phyloP scores from a whole-genome alignment of 2,113 vertebrate genomes.

The Eonycteris spelaea region DNA sequence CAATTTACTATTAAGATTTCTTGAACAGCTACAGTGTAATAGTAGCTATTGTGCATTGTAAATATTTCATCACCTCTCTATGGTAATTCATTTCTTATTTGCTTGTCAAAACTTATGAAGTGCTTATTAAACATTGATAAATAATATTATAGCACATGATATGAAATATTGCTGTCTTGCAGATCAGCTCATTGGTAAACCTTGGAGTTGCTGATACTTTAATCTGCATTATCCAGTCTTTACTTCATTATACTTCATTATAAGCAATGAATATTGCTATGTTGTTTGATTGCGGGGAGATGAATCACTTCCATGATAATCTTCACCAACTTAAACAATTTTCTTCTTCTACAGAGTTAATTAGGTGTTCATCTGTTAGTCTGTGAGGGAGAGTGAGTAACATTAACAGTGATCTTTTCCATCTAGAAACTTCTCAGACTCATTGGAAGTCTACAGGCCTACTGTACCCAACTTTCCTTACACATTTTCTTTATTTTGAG shows the following conservation, averaged over 20 bases:
- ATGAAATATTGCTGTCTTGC: slow-evolving; percentile 46
- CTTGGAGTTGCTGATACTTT: slow-evolving; percentile 38
- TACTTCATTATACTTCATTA: slow-evolving; percentile 30
- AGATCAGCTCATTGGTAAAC: slow-evolving; percentile 58
- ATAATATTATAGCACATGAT: slow-evolving; percentile 43
- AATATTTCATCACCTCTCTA: slow-evolving; percentile 65
- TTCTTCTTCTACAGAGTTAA: slow-evolving; percentile 19
- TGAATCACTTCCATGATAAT: background rate
- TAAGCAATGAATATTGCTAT: slow-evolving; percentile 15
- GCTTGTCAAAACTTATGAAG: slow-evolving; percentile 59
- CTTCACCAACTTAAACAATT: slow-evolving; percentile 23
- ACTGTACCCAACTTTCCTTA: background rate
- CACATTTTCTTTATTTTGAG: background rate
- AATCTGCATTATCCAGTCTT: slow-evolving; percentile 44
- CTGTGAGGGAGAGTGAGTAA: background rate
- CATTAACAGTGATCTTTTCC: background rate
- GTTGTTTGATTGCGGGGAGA: background rate
- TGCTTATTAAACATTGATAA: slow-evolving; percentile 68
- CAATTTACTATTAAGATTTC: slow-evolving; percentile 72
- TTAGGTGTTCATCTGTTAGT: slow-evolving; percentile 2
- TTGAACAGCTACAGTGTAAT: slow-evolving; percentile 36
- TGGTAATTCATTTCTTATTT: slow-evolving; percentile 67
- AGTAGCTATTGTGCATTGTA: slow-evolving; percentile 54
- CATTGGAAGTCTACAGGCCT: background rate
- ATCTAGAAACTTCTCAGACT: background rate